phyloP scores from a whole-genome alignment of 2,888 invertebrate species.

The Leptinotarsa rubiginosa region DNA sequence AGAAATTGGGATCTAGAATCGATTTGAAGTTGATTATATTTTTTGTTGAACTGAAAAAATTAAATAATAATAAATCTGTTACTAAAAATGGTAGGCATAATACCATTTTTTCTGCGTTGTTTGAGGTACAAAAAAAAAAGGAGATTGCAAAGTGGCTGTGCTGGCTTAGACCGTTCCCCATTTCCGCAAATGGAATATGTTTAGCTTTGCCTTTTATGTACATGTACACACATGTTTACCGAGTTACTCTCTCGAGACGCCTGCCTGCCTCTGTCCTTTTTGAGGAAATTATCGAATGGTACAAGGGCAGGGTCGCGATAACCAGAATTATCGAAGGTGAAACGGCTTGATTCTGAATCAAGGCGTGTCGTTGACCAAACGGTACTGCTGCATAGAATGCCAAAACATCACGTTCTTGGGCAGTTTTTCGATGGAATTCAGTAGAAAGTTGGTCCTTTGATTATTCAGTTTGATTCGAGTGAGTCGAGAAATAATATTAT shows the following conservation, averaged over 20 bases:
- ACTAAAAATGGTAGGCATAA: too few relatives aligned
- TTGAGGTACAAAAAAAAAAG: too few relatives aligned
- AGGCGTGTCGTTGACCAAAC: not conserved
- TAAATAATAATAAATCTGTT: too few relatives aligned
- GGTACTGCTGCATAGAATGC: not conserved
- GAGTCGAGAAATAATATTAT: too few relatives aligned
- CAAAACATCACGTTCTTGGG: constrained; percentile 2
- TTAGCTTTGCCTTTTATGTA: constrained; percentile 12
- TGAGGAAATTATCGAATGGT: constrained; percentile 3
- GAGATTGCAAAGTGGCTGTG: too few relatives aligned
- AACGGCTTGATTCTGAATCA: not conserved
- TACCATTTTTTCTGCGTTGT: too few relatives aligned
- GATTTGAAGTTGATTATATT: too few relatives aligned
- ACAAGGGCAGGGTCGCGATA: constrained; percentile 16
- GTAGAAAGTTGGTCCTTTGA: not conserved
- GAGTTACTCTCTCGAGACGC: not conserved
- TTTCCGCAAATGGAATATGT: constrained; percentile 6
- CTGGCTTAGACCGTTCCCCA: not conserved
- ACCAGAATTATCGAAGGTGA: constrained; percentile 3
- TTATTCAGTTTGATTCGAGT: not conserved
- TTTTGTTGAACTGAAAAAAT: too few relatives aligned
- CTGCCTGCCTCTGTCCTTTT: not conserved
- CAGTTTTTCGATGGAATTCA: not conserved
- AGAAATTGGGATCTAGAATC: too few relatives aligned
- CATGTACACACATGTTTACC: not conserved